Base-by-base conservation (phyloP, 2,113 vertebrate species). In the Balaeniceps rex region DNA sequence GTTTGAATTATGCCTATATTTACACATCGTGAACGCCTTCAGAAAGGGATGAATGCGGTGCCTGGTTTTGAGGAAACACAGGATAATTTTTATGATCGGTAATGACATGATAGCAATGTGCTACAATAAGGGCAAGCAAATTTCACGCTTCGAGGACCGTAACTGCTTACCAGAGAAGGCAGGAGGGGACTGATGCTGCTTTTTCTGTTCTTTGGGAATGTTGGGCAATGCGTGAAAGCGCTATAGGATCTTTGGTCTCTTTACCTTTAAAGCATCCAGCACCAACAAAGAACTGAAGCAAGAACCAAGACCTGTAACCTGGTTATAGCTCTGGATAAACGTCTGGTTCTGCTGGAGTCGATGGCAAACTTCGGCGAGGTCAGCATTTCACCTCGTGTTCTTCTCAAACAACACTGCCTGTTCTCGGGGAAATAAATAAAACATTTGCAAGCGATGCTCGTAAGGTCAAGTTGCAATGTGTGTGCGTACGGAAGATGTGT, bases 381-480 rank as follows among this genome's bases (percentile, higher is more conserved):
- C 94, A 80, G 54, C 71, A n/a, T 74, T 93, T 94, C 91, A 88
- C 89, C 94, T 95, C 80, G 74, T 93, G 66, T 90, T 89, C 84
- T 46, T 71, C 75, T 80, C 78, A 21, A 51, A 77, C 77, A 77
- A 66, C 79, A 63, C 95, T 68, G 92, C 86, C 84, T 93, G 33
- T 90, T 95, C 89, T 54, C 12, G 51, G 58, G 60, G 55, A 81
- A 77, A 95, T 90, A 94, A 97, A 94, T 91, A 95, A 93, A 82
- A 8, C 89, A 18, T 63, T 2, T 12, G 81, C 74, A 80, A 85
- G 84, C 10, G 10, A 33, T 60, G 89, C 88, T 85, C 24, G 0
- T 31, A 3, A 74, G 96, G 93, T 95, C 95, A 58, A 61, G 60
- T 19, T 63, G 77, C 77, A 49, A 14, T 5, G 44, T 9, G 34